Conservation (phyloP, 2,888 invertebrate species). For the Sphaerophoria rueppellii region DNA sequence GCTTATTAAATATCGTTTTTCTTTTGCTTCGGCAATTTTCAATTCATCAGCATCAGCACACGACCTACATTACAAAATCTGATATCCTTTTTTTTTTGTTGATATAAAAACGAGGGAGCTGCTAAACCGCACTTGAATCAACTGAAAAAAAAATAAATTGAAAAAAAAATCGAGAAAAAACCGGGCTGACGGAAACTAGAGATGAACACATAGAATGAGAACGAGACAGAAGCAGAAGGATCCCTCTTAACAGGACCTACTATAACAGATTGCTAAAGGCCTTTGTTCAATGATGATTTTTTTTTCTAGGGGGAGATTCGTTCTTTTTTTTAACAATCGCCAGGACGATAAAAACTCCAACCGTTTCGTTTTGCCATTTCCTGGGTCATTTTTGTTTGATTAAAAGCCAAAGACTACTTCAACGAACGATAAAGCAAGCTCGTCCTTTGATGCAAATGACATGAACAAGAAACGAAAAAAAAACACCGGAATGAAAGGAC, state of each 20-base stretch:
- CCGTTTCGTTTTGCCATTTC: conserved; percentile 41
- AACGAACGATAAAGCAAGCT: not conserved
- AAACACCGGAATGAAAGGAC: conserved; percentile 21
- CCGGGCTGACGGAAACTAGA: conserved; percentile 35
- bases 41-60: conserved; percentile 21
- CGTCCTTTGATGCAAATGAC: conserved; percentile 28
- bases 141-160: conserved; percentile 20
- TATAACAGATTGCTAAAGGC: conserved; percentile 58
- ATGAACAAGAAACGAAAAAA: not conserved
- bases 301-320: not conserved
- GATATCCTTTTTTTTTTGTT: conserved; percentile 54
- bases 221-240: conserved; percentile 21
- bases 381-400: conserved; percentile 9
- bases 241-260: conserved; percentile 65
- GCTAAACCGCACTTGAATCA: not conserved
- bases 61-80: conserved; percentile 72
- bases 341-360: conserved; percentile 28
- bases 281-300: conserved; percentile 38
- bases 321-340: conserved; percentile 8
- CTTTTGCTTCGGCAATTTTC: not conserved
- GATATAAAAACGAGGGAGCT: conserved; percentile 19
- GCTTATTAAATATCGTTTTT: conserved; percentile 14
- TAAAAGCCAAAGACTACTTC: not conserved
- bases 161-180: conserved; percentile 66
- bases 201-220: conserved; percentile 48